Percentiles rank a stretch among this genome's conserved stretches.
Evolutionary conservation across 1,140 invertebrate species (phyloP).

Genomic region (Patella vulgata): DNA sequence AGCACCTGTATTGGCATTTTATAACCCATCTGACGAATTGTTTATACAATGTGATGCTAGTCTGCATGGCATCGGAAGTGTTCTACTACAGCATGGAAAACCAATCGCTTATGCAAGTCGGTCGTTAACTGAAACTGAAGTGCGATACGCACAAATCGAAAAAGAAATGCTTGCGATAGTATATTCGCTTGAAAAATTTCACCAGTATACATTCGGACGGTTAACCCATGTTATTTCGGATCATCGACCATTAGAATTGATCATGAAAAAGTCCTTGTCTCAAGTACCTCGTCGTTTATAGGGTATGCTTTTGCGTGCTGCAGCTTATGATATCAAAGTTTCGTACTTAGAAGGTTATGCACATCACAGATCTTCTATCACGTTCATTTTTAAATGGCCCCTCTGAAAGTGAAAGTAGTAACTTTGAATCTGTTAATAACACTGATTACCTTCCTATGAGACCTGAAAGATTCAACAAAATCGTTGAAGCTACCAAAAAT

Average conservation of each 20-base stretch:
- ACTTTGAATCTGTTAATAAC: background rate
- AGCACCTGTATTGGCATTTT: constrained; percentile 19
- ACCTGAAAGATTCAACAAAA: background rate
- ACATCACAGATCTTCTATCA: constrained; percentile 10
- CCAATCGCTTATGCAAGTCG: constrained; percentile 61
- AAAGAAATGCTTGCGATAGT: constrained; percentile 41
- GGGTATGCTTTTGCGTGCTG: constrained; percentile 6
- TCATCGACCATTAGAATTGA: constrained; percentile 58
- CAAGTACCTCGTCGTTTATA: constrained; percentile 23
- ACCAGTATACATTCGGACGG: constrained; percentile 68
- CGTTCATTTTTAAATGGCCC: background rate
- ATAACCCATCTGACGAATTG: constrained; percentile 11
- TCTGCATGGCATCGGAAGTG: constrained; percentile 57
- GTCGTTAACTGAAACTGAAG: constrained; percentile 53
- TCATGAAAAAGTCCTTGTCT: constrained; percentile 25
- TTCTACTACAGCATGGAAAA: constrained; percentile 64
- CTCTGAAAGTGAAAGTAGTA: background rate
- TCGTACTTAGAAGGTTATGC: constrained; percentile 18
- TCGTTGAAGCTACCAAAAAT: constrained; percentile 2
- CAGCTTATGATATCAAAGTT: constrained; percentile 8
- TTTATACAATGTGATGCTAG: constrained; percentile 27
- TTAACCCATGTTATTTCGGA: constrained; percentile 48
- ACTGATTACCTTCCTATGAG: background rate
- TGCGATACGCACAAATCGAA: constrained; percentile 65
- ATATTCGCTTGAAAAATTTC: constrained; percentile 69